Base-by-base conservation (phyloP, 2,113 vertebrate genomes). In the Sciurus niger region DNA sequence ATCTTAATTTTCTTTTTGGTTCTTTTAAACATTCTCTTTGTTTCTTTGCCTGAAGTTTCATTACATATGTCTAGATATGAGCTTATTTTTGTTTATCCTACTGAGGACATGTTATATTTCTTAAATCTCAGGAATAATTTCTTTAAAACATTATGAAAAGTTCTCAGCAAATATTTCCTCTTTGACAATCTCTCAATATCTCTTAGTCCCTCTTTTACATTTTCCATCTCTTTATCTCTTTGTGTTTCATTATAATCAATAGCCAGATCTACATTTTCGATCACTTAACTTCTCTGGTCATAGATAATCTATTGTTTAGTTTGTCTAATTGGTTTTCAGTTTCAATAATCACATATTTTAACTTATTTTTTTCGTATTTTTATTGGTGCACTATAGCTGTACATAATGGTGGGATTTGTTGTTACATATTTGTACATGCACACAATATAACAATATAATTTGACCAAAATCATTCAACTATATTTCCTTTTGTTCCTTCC, bases 61-160 rank as follows among this genome's bases (percentile, higher is more conserved):
- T 22, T 79, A 58, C 9, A 13, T 65, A 77, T 89, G 17, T 43
- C 28, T 94, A 53, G 28, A 84, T 48, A 12, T 55, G 9, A 12
- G 24, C 43, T 55, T 84, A 6, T 40, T 48, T 94, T 93, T 74
- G 82, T 40, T 89, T 84, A 53, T 53, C n/a, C 30, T 82, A 84
- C 13, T 88, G 28, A 34, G 5, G 32, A 13, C 6, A 40, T 83
- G 7, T 79, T 84, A 32, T 20, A 58, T 34, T 85, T 87, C 72
- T 24, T 77, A 58, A 58, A 65, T 82, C 13, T 95, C 79, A 89
- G 72, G n/a, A 95, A 80, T 85, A 9, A 58, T 60, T 16, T 73
- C 28, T 72, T 94, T 85, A 82, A 95, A 51, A 17, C 32, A 51
- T 84, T 96, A 83, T 87, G 65, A 89, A 88, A 76, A 84, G 14